Evolutionary conservation across 2,797 vertebrate genomes (phyloP).

Genomic region (Hoplostethus mediterraneus): DNA sequence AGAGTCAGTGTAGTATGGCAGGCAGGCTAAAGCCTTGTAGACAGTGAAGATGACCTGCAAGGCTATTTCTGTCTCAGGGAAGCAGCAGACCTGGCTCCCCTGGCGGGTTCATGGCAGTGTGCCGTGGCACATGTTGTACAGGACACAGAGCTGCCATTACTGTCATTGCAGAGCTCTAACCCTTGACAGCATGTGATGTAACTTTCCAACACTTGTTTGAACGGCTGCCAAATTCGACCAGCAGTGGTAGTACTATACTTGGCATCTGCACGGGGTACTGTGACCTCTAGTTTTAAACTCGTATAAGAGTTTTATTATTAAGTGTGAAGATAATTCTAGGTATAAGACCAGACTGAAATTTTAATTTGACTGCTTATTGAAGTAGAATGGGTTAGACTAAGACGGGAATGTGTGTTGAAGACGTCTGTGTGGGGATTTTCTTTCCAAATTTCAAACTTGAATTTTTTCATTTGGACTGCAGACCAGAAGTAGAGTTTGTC

Average conservation of each 20-base stretch:
- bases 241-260: neutral
- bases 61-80: conserved; percentile 68
- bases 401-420: no score
- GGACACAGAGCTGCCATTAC: conserved; percentile 65
- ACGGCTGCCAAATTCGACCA: neutral
- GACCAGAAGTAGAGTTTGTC: neutral
- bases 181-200: conserved; percentile 64
- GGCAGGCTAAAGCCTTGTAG: conserved; percentile 36
- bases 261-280: neutral
- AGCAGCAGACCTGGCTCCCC: conserved; percentile 18
- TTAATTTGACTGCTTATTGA: no score
- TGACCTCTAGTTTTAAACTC: neutral
- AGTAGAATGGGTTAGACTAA: no score
- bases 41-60: conserved; percentile 28
- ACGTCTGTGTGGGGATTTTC: neutral
- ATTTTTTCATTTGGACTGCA: neutral
- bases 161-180: conserved; percentile 55
- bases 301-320: neutral
- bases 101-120: conserved; percentile 36
- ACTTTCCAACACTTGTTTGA: conserved; percentile 59
- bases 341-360: no score
- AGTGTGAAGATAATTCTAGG: neutral
- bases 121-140: conserved; percentile 64
- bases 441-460: neutral
- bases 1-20: neutral